These are phyloP conservation scores for Spea multiplicata DNA, from an alignment of 2,113 vertebrate species.

Conservation along the genomic window DNA sequence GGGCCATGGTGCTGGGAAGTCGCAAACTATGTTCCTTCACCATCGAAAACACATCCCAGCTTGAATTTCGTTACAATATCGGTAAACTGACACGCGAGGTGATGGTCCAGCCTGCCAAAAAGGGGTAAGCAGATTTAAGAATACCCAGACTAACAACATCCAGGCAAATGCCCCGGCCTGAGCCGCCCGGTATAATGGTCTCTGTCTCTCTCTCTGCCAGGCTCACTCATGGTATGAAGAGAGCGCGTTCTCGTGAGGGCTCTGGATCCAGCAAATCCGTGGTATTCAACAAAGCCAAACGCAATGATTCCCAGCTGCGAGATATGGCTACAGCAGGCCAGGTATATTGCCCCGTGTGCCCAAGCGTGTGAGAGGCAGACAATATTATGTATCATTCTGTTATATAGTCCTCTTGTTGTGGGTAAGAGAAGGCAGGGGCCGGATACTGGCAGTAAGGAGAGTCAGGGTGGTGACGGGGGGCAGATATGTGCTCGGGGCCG, in stretches of 20 bases:
- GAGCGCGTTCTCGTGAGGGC: conserved; percentile 51
- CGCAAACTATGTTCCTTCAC: conserved; percentile 66
- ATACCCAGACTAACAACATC: too few species aligned
- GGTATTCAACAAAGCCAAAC: conserved; percentile 52
- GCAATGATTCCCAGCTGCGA: conserved; percentile 56
- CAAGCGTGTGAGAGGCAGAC: too few species aligned
- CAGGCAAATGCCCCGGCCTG: too few species aligned
- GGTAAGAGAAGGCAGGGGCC: too few species aligned
- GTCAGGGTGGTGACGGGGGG: background rate
- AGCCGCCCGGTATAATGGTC: background rate
- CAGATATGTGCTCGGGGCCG: background rate
- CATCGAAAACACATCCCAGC: conserved; percentile 77
- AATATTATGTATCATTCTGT: too few species aligned
- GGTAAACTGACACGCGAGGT: conserved; percentile 51
- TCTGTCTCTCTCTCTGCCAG: conserved; percentile 50
- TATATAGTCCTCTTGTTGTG: too few species aligned
- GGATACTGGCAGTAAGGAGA: too few species aligned
- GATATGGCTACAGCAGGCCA: conserved; percentile 54
- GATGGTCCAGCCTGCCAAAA: conserved; percentile 34
- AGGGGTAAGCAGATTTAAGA: conserved; percentile 59
- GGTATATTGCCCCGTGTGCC: conserved; percentile 57
- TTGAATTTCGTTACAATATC: conserved; percentile 71
- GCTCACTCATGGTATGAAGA: conserved; percentile 33
- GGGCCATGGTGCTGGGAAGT: conserved; percentile 65
- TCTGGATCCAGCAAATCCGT: conserved; percentile 52